Conservation (phyloP, 2,888 invertebrate genomes). For the Phorcus lineatus region DNA sequence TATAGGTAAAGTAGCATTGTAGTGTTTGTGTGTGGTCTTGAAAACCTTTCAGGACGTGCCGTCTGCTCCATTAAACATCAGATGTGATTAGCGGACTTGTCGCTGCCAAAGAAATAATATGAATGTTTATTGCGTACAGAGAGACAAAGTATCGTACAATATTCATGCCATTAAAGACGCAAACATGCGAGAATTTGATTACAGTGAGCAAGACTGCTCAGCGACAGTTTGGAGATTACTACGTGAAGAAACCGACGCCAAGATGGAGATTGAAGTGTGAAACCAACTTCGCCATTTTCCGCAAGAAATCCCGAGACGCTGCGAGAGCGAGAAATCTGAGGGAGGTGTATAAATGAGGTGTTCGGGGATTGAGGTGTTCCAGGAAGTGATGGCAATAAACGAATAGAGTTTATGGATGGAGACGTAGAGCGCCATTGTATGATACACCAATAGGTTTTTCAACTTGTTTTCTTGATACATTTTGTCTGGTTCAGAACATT, state of each 20-base stretch:
- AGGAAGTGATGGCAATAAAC: background rate
- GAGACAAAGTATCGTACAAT: background rate
- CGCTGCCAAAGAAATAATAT: background rate
- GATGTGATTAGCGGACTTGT: background rate
- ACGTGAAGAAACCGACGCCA: background rate
- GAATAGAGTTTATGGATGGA: background rate
- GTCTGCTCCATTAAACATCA: background rate
- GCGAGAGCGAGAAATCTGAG: background rate
- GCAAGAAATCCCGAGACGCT: background rate
- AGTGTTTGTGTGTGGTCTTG: no score
- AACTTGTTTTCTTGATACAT: no score
- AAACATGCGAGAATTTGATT: background rate
- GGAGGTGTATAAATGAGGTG: background rate
- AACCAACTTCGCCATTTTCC: background rate
- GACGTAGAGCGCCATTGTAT: no score
- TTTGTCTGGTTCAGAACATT: no score
- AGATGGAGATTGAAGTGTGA: background rate
- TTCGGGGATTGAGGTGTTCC: background rate
- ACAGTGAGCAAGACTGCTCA: background rate
- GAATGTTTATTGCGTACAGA: background rate
- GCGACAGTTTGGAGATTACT: background rate
- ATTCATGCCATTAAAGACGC: background rate
- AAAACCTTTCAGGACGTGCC: no score
- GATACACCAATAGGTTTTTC: no score
- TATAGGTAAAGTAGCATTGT: no score